Base-by-base conservation (phyloP, 2,888 invertebrate genomes). In the Notodonta ziczac region DNA sequence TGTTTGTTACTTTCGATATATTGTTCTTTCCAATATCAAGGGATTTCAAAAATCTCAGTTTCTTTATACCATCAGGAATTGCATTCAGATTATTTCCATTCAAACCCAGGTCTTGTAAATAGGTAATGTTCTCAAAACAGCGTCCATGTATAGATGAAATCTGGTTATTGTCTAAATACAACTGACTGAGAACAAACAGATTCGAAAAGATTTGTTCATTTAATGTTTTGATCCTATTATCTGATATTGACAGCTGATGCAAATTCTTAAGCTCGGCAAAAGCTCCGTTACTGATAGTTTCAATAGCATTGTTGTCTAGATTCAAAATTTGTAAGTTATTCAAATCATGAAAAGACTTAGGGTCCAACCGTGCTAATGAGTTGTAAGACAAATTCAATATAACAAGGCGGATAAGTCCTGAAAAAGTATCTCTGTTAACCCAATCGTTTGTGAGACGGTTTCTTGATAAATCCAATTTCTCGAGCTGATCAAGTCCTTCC, bases 21-120 rank as follows among this genome's bases (percentile, higher is more conserved):
- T 95, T 95, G 86, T 98, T 98, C 83, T 97, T 97, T 6, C 97
- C 97, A 67, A 98, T 94, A 86, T 97, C 97, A 58, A 98, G 94
- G 0, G 96, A 96, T 85, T 96, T 96, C 61, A 98, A 88, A 78
- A 96, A 95, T 57, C 94, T 89, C 51, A 97, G 88, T 69, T 95
- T 95, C 61, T 95, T 95, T 13, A 97, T 94, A 4, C 96, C 96
- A 60, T 94, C 94, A 35, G 97, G 97, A 51, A 96, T 94, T 57
- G 94, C 93, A 58, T 94, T 95, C 48, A 97, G 89, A 66, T 88
- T 89, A 81, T 97, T 97, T 56, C 96, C 96, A 79, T 96, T 96
- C 63, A 97, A 85, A n/a, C 96, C 96, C 56, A 97, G 91, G 80
- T 97, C 97, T 88, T 96, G 96, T 66, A 97, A 92, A 82, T 96